Percentiles rank a stretch among this genome's conserved stretches.
phyloP scores from a whole-genome alignment of 2,888 invertebrate genomes.

The Orthonychiurus folsomi region DNA sequence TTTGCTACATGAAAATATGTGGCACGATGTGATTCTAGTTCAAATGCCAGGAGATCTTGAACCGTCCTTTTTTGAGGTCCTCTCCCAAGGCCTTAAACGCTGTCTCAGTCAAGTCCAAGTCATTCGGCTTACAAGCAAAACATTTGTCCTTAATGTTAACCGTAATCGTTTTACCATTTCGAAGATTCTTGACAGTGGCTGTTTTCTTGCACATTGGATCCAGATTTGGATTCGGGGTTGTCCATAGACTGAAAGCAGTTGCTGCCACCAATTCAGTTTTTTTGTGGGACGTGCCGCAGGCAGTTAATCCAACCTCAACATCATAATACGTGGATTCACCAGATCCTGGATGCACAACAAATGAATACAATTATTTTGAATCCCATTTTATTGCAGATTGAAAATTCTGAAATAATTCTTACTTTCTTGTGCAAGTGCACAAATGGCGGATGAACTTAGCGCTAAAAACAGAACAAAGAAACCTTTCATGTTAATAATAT shows the following conservation, averaged over 20 bases:
- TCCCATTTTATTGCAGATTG: not conserved
- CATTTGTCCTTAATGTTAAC: slow-evolving; percentile 15
- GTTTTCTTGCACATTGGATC: slow-evolving; percentile 12
- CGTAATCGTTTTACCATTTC: slow-evolving; percentile 9
- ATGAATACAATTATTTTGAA: not conserved
- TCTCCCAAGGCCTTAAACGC: slow-evolving; percentile 11
- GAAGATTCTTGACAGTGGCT: slow-evolving; percentile 5
- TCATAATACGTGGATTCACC: slow-evolving; percentile 15
- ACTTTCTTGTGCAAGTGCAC: not conserved
- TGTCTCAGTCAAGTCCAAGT: slow-evolving; percentile 12
- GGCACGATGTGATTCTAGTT: too few species aligned
- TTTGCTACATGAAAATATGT: too few species aligned
- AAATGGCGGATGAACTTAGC: not conserved
- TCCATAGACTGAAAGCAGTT: slow-evolving; percentile 14
- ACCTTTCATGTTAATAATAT: too few species aligned
- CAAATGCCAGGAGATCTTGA: slow-evolving; percentile 11
- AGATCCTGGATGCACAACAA: not conserved
- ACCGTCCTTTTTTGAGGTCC: not conserved
- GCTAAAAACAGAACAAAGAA: too few species aligned
- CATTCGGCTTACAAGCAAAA: slow-evolving; percentile 6
- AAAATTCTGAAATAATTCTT: not conserved
- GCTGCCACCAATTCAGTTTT: slow-evolving; percentile 12
- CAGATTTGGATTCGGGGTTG: slow-evolving; percentile 11
- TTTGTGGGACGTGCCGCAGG: slow-evolving; percentile 12
- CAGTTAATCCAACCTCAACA: slow-evolving; percentile 8